Percentiles rank a stretch among this genome's conserved stretches.
phyloP scores from a whole-genome alignment of 2,113 vertebrate species.

The Myotis brandtii region DNA sequence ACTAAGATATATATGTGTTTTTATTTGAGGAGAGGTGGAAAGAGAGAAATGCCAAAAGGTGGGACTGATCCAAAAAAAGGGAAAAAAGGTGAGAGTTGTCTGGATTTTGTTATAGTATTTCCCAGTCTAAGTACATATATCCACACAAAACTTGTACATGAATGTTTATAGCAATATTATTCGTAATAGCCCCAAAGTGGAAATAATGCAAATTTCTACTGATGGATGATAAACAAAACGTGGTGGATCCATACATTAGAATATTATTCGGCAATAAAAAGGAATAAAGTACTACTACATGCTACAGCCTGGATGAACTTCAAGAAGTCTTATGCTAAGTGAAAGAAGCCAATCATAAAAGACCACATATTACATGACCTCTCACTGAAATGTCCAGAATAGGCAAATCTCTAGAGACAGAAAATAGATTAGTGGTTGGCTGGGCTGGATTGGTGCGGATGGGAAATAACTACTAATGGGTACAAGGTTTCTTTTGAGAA shows the following conservation, averaged over 20 bases:
- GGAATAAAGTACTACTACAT: background rate
- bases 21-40: background rate
- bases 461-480: no score
- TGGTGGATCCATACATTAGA: no score
- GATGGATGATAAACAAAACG: no score
- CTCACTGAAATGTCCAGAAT: background rate
- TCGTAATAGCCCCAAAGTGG: no score
- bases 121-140: background rate
- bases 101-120: constrained; percentile 1
- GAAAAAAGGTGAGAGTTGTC: background rate
- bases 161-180: background rate
- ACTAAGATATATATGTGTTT: background rate
- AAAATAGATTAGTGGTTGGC: no score
- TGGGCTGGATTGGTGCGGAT: no score
- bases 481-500: no score
- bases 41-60: background rate
- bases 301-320: background rate
- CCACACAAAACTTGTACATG: background rate
- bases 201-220: no score
- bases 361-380: background rate
- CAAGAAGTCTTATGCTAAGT: background rate
- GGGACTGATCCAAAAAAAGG: background rate
- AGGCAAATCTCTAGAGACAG: no score
- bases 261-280: background rate
- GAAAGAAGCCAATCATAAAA: background rate